Base-by-base conservation (phyloP, 64 coral and sea anemone species). In the Stylophora pistillata region DNA sequence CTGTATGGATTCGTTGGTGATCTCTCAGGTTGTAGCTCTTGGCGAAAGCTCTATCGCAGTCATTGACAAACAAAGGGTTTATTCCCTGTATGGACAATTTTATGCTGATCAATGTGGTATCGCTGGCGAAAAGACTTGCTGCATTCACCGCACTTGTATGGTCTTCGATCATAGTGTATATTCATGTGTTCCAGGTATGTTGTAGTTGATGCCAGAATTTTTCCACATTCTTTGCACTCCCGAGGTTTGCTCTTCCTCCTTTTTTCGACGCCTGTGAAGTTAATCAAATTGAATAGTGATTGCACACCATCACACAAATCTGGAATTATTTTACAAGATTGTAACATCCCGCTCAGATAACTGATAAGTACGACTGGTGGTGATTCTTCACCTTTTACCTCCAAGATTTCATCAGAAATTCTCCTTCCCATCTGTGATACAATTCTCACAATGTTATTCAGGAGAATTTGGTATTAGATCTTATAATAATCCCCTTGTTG, bases 111-210 rank as follows among this genome's bases (percentile, higher is more conserved):
- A 47, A 92, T 58, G 61, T 86, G 82, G 23, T 33, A 17, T 56
- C 75, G 72, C 30, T 92, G 81, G 14, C 72, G 72, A 17, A 92
- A 92, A 11, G 73, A 30, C 21, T 92, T 92, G 18, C 71, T 82
- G 78, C 90, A 92, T 28, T 77, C 90, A 30, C 58, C 37, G 29
- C 90, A 92, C 54, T 92, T 92, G 55, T 92, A 74, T 0, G 90
- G 90, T 34, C 76, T 86, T 56, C 47, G 75, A 9, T 75, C 81
- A 17, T 79, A 77, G 21, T 86, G 83, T 11, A 85, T 86, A 15
- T 86, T 86, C 74, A 86, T 78, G 28, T 92, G 90, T 15, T 64
- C 18, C 9, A 17, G 21, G 27, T 84, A 84, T 53, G 13, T 33
- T 68, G 16, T 69, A 17, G 23, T 68, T 52, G 60, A 53, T 3